Conservation (phyloP, 2,113 vertebrate species). For the Oncorhynchus masou region DNA sequence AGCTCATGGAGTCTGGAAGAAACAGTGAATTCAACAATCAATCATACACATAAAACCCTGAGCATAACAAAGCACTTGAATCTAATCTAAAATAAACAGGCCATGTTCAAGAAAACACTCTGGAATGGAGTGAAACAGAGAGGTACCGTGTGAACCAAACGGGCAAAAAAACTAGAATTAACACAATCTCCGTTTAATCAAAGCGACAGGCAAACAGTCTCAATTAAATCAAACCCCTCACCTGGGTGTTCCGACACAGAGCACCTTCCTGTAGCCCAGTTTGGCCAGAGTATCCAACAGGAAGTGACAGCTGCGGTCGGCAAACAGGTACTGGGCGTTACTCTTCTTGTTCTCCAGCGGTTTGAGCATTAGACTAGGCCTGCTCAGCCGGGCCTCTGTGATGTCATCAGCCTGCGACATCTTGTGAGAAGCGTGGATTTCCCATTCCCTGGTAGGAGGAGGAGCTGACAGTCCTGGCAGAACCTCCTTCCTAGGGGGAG, state of each 20-base stretch:
- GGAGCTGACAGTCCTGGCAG: slow-evolving; percentile 84
- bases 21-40: not conserved
- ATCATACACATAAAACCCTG: no score
- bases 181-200: no score
- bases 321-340: slow-evolving; percentile 93
- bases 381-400: slow-evolving; percentile 72
- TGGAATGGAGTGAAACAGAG: no score
- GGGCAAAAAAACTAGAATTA: no score
- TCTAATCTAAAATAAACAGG: no score
- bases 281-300: slow-evolving; percentile 77
- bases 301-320: slow-evolving; percentile 85
- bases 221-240: slow-evolving; percentile 42
- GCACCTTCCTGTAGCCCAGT: slow-evolving; percentile 83
- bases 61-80: no score
- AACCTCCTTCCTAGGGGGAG: slow-evolving; percentile 79
- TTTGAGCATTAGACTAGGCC: slow-evolving; percentile 83
- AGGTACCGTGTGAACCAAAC: no score
- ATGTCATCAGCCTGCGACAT: slow-evolving; percentile 52
- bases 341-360: slow-evolving; percentile 93
- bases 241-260: slow-evolving; percentile 92
- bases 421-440: slow-evolving; percentile 71
- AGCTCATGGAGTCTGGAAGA: slow-evolving; percentile 88
- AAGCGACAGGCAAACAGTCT: not conserved
- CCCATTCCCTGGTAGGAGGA: slow-evolving; percentile 79
- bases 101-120: no score